Evolutionary conservation across 2,888 invertebrate species (phyloP), one percentile per base, ranked within the genome.

Genomic region (Prosapia bicincta): DNA sequence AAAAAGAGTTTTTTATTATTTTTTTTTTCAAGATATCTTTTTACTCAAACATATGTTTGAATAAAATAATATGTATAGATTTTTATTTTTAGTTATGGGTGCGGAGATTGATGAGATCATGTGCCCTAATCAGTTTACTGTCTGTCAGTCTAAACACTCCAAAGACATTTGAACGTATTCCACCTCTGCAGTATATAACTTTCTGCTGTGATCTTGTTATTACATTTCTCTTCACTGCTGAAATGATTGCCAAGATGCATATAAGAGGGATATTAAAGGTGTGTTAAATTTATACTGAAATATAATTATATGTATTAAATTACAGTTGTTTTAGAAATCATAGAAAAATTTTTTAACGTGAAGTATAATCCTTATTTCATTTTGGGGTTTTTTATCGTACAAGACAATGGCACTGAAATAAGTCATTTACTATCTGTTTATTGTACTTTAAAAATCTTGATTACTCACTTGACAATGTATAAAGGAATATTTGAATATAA

Each of bases 221-320:
- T 66, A 97, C 97, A 15, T 88, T 98, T 81, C 88, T 99, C 72
- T 99, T 99, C 85, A 97, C 98, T 43, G 94, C 97, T 26, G 99
- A 99, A 88, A 98, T 99, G 95, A 95, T 98, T 80, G 97, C 98
- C 76, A 99, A 99, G 88, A 98, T 99, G 94, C 96, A 97, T 83
- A 96, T 97, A 79, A 89, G 97, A 81, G 99, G 97, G 72, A 93
- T 97, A 81, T 85, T 94, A 74, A 94, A 93, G 90, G 96, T 93
- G 86, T 79, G 80, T 76, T n/a, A n/a, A n/a, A n/a, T n/a, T n/a
- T n/a, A n/a, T n/a, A n/a, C n/a, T n/a, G n/a, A n/a, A n/a, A n/a
- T n/a, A n/a, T n/a, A n/a, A n/a, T n/a, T n/a, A n/a, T n/a, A n/a
- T n/a, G n/a, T n/a, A n/a, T n/a, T n/a, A n/a, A n/a, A n/a, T n/a